A percentile compares a stretch with the other conserved stretches of the same genome.
These are phyloP conservation scores for Drosophila multiciliata DNA, from an alignment of 2,888 invertebrate species.

Conservation along the genomic window DNA sequence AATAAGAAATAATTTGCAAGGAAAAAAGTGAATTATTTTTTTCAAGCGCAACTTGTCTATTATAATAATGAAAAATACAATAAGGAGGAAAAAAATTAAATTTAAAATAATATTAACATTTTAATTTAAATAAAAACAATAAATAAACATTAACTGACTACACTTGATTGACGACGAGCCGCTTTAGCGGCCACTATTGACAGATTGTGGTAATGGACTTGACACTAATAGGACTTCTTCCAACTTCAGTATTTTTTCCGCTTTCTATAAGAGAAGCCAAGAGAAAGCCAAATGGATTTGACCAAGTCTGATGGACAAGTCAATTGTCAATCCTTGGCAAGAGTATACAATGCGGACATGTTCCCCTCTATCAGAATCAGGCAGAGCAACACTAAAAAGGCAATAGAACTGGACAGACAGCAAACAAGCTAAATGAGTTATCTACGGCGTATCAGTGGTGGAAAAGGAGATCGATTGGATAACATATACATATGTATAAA, in stretches of 20 bases:
- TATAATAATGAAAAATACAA: neutral
- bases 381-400: constrained; percentile 22
- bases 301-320: constrained; percentile 34
- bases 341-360: constrained; percentile 50
- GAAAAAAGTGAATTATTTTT: neutral
- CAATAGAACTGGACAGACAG: constrained; percentile 33
- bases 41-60: neutral
- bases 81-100: neutral
- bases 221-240: constrained; percentile 83
- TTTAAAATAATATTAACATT: neutral
- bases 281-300: constrained; percentile 1
- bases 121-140: too few species aligned
- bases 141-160: neutral
- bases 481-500: neutral
- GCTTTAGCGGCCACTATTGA: constrained; percentile 35
- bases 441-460: neutral
- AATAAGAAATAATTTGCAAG: neutral
- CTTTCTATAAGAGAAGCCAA: constrained; percentile 6
- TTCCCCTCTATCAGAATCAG: neutral
- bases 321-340: constrained; percentile 36
- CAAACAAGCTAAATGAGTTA: constrained; percentile 2
- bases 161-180: neutral
- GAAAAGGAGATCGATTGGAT: neutral
- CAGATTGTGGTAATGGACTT: constrained; percentile 83
- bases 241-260: neutral